These are phyloP conservation scores for Electrophaes corylata DNA, from an alignment of 2,888 invertebrate genomes.

Conservation along the genomic window DNA sequence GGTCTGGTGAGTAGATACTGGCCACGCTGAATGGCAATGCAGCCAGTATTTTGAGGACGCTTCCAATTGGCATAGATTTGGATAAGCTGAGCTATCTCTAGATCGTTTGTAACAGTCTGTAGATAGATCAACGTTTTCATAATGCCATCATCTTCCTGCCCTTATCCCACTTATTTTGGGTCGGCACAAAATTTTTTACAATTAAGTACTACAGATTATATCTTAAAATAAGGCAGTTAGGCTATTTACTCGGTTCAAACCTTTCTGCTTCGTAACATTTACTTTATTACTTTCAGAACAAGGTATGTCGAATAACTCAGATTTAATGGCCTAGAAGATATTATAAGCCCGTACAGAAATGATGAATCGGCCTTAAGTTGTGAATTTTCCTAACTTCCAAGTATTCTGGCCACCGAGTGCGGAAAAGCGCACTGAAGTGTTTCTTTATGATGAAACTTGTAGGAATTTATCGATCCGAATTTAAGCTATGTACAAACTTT, in stretches of 20 bases:
- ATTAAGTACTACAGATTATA: not conserved
- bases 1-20: no score
- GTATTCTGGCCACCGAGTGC: slow-evolving; percentile 63
- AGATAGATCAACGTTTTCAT: no score
- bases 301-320: slow-evolving; percentile 62
- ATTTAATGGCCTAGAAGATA: slow-evolving; percentile 70
- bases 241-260: slow-evolving; percentile 23
- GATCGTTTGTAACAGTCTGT: no score
- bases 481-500: slow-evolving; percentile 47
- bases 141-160: no score
- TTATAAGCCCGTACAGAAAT: slow-evolving; percentile 68
- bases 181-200: no score
- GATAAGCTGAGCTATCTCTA: no score
- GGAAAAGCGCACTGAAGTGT: slow-evolving; percentile 72
- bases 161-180: no score
- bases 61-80: no score
- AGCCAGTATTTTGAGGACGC: no score
- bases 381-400: slow-evolving; percentile 67
- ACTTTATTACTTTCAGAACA: slow-evolving; percentile 48
- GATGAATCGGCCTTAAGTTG: slow-evolving; percentile 71
- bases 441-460: slow-evolving; percentile 73
- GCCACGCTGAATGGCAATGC: no score
- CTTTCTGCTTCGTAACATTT: slow-evolving; percentile 21
- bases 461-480: slow-evolving; percentile 67
- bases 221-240: slow-evolving; percentile 15